Conservation (phyloP, 2,113 vertebrate genomes). For the Numenius arquata region DNA sequence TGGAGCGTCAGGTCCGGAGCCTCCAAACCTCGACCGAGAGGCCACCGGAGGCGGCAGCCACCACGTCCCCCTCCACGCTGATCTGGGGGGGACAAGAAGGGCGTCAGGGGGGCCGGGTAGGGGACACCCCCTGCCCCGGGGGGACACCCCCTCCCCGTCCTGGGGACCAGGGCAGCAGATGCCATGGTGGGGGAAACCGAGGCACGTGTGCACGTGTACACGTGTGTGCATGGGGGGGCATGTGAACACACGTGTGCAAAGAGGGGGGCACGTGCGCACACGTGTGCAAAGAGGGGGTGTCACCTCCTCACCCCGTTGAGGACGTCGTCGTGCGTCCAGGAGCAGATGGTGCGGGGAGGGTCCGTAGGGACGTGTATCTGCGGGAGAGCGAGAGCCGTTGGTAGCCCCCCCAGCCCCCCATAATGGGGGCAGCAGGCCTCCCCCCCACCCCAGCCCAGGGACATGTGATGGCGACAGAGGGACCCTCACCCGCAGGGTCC, state of each 20-base stretch:
- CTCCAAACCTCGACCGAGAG: slow-evolving; percentile 85
- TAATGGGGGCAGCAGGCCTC: background rate
- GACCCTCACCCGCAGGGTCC: slow-evolving; percentile 81
- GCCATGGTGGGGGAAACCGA: too few relatives aligned
- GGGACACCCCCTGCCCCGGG: background rate
- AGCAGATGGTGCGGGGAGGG: slow-evolving; percentile 86
- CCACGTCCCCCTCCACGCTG: slow-evolving; percentile 81
- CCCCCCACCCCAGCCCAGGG: too few relatives aligned
- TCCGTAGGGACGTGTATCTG: slow-evolving; percentile 88
- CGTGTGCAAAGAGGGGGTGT: background rate
- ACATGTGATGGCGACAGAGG: rapidly evolving
- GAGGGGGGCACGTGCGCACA: background rate
- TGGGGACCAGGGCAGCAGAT: background rate
- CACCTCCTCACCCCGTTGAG: slow-evolving; percentile 83
- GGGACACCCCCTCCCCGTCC: background rate
- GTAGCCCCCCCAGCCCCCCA: too few relatives aligned
- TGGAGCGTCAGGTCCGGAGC: slow-evolving; percentile 60
- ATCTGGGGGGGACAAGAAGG: slow-evolving; percentile 64
- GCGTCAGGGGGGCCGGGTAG: background rate
- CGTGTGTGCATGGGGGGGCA: background rate
- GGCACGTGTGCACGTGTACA: background rate
- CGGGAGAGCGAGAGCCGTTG: rapidly evolving
- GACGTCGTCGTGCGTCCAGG: slow-evolving; percentile 72
- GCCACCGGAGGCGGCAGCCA: slow-evolving; percentile 83
- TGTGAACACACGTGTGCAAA: background rate